A percentile compares a stretch with the other conserved stretches of the same genome.
phyloP scores from a whole-genome alignment of 1,140 invertebrate genomes.

The Vanessa tameamea region DNA sequence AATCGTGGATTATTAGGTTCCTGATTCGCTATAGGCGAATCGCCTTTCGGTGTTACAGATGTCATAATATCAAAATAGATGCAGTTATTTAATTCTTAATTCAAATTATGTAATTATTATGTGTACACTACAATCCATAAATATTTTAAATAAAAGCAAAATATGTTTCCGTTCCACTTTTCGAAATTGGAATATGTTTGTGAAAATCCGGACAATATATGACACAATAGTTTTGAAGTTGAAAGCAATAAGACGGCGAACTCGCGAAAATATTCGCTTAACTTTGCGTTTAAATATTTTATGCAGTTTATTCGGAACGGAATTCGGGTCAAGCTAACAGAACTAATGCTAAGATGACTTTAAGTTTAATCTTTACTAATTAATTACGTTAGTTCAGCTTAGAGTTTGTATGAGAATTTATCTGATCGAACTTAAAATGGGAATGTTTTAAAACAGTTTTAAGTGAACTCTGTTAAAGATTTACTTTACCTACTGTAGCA shows the following conservation, averaged over 20 bases:
- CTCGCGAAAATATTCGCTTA: slow-evolving; percentile 17
- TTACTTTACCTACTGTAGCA: too few species aligned
- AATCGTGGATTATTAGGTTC: too few species aligned
- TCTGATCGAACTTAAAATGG: not conserved
- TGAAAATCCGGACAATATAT: slow-evolving; percentile 26
- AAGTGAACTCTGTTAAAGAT: too few species aligned
- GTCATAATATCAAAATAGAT: too few species aligned
- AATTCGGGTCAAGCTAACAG: slow-evolving; percentile 11
- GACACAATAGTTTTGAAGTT: slow-evolving; percentile 32
- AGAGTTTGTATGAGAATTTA: slow-evolving; percentile 2
- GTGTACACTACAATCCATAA: not conserved
- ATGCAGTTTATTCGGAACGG: slow-evolving; percentile 25
- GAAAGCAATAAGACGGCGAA: slow-evolving; percentile 32
- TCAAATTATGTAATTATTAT: too few species aligned
- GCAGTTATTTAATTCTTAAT: too few species aligned
- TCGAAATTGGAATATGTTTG: slow-evolving; percentile 21
- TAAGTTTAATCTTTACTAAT: slow-evolving; percentile 19
- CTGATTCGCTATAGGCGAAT: too few species aligned
- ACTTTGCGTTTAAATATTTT: slow-evolving; percentile 31
- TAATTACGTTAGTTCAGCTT: slow-evolving; percentile 19
- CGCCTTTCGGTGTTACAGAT: too few species aligned
- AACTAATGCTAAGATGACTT: slow-evolving; percentile 20
- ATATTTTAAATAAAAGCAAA: slow-evolving; percentile 16
- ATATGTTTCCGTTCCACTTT: slow-evolving; percentile 14
- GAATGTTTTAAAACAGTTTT: too few species aligned